Evolutionary conservation across 2,797 vertebrate genomes (phyloP), one percentile per base, ranked within the genome.

Genomic region (Darevskia mixta): DNA sequence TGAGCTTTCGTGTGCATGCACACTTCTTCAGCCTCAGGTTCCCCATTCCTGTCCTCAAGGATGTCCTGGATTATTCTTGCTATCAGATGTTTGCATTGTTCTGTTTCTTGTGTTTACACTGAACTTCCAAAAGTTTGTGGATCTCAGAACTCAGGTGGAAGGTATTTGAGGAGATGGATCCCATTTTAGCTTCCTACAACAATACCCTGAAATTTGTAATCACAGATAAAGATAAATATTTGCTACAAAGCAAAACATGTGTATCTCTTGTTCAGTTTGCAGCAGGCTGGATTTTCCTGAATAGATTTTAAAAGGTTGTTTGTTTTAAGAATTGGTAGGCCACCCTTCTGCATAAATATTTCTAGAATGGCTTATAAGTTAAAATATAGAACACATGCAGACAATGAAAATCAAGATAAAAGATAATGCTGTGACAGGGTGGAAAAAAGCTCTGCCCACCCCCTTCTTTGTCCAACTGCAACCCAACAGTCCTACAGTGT

Each of bases 91-190:
- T 90, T 79, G 77, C 18, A 4, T 71, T 71, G 32, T 43, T 1
- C 2, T 71, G 85, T 67, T 61, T 85, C 69, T 41, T 17, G 82
- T 86, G n/a, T 18, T 80, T 92, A 91, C 85, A 69, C 45, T 27
- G 38, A 32, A 43, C 88, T 80, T 76, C 87, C 25, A 87, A 78
- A 23, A 23, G 38, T 78, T 78, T 67, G 41, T 38, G 6, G 25
- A 64, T 79, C 82, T 49, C 43, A 83, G 23, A 35, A 49, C 29
- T 55, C n/a, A 55, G 18, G 11, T 49, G 49, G n/a, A 13, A 8
- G 20, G 29, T 20, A 83, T 23, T 79, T 71, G 8, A 83, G 29
- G 66, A 83, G 82, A 83, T 83, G 32, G 18, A 72, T 49, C 55
- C 43, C 17, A 13, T 41, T 58, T n/a, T 32, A 35, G 41, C 49